phyloP scores from a whole-genome alignment of 2,888 invertebrate genomes.

The Rhorus exstirpatorius region DNA sequence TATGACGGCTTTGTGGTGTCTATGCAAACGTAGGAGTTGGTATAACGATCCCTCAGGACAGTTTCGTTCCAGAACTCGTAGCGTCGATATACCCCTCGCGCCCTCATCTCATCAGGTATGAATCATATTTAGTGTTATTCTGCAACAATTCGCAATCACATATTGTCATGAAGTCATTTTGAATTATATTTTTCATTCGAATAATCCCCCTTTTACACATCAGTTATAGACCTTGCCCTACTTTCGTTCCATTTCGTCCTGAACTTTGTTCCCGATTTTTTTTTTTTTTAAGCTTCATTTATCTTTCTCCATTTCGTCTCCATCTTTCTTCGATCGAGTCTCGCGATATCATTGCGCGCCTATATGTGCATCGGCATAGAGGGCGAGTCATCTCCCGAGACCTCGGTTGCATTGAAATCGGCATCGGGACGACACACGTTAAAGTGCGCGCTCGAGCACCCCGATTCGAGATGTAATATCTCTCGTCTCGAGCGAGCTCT shows the following conservation, averaged over 20 bases:
- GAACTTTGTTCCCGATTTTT: conserved; percentile 18
- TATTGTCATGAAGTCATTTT: no score
- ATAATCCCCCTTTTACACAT: no score
- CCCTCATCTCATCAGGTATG: no score
- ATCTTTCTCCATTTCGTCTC: not conserved
- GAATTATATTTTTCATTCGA: no score
- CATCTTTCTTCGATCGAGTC: conserved; percentile 33
- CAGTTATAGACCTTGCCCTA: conserved; percentile 17
- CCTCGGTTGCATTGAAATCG: conserved; percentile 36
- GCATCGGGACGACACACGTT: conserved; percentile 12
- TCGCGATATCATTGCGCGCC: conserved; percentile 7
- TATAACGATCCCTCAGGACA: no score
- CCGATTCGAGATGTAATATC: conserved; percentile 39
- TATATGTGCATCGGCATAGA: not conserved
- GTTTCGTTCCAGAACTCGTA: no score
- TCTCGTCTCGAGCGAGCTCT: conserved; percentile 2
- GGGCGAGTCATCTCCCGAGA: conserved; percentile 30
- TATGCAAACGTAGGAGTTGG: no score
- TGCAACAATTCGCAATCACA: no score
- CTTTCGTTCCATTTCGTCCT: conserved; percentile 28
- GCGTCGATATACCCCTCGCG: no score
- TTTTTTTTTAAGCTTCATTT: not conserved
- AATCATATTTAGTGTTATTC: no score
- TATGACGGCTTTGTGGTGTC: no score
- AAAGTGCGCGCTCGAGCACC: conserved; percentile 6